phyloP scores from a whole-genome alignment of 2,797 vertebrate species.

The Sebastes taczanowskii region DNA sequence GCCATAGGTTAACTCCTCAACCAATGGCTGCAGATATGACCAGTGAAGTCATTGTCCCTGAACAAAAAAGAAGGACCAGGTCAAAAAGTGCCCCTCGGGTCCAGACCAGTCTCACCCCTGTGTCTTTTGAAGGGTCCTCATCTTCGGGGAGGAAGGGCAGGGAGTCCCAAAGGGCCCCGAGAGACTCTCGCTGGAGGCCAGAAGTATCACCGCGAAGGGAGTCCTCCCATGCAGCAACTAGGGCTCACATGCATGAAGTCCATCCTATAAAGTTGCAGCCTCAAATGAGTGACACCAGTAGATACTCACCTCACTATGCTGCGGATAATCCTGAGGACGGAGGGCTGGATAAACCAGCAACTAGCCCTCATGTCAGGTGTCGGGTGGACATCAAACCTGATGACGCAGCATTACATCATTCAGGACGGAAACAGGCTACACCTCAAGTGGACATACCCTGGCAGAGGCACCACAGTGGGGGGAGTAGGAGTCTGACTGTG shows the following conservation, averaged over 20 bases:
- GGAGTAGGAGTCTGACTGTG: constrained; percentile 85
- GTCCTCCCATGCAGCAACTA: constrained; percentile 78
- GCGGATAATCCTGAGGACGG: constrained; percentile 82
- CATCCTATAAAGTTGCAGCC: constrained; percentile 96
- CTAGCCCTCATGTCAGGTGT: constrained; percentile 93
- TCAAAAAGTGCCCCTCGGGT: constrained; percentile 92
- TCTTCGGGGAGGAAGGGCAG: constrained; percentile 84
- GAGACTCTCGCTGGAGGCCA: constrained; percentile 79
- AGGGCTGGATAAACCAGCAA: constrained; percentile 77
- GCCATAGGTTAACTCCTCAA: constrained; percentile 78
- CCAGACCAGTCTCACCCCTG: constrained; percentile 85
- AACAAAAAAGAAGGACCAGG: constrained; percentile 88
- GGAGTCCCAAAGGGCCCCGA: constrained; percentile 81
- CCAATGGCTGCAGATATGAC: constrained; percentile 72
- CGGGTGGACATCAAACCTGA: constrained; percentile 96
- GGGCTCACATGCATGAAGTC: constrained; percentile 88
- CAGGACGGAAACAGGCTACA: constrained; percentile 77
- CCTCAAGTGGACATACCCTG: constrained; percentile 79
- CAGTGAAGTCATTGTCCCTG: constrained; percentile 74
- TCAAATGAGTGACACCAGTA: constrained; percentile 87
- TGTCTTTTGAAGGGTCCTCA: constrained; percentile 82
- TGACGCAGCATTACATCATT: constrained; percentile 84
- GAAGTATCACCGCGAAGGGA: constrained; percentile 90
- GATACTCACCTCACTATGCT: constrained; percentile 88
- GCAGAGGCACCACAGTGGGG: constrained; percentile 80